A percentile compares a stretch with the other conserved stretches of the same genome.
Evolutionary conservation across 2,113 vertebrate genomes (phyloP).

Genomic region (Psilopsiagon aurifrons): DNA sequence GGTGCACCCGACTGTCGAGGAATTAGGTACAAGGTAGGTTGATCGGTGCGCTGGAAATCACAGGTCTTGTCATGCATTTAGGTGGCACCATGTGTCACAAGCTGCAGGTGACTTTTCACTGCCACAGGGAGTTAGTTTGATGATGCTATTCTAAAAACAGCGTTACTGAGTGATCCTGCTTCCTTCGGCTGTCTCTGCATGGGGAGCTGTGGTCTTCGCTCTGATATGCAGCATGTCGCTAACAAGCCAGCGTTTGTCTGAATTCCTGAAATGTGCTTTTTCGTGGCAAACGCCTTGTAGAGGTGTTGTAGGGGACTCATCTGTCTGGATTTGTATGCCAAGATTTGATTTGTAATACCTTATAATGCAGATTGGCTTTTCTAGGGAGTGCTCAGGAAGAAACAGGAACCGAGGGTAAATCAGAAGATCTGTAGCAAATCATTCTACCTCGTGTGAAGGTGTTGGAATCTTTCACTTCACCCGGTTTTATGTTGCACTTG

Average conservation of each 20-base stretch:
- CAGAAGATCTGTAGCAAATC: neutral
- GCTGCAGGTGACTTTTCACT: neutral
- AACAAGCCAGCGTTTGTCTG: neutral
- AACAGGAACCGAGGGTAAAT: neutral
- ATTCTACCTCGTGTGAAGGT: neutral
- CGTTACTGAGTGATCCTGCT: neutral
- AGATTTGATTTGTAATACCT: neutral
- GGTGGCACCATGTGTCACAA: neutral
- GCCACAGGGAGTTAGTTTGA: neutral
- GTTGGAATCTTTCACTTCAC: neutral
- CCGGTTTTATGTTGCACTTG: neutral
- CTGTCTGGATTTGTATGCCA: fast-evolving
- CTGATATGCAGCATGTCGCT: fast-evolving
- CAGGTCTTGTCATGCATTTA: neutral
- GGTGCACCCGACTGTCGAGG: fast-evolving
- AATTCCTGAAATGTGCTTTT: neutral
- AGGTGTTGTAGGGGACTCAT: neutral
- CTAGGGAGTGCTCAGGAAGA: fast-evolving
- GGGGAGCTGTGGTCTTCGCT: neutral
- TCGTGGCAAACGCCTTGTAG: neutral
- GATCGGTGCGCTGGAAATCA: neutral
- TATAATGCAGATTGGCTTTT: neutral
- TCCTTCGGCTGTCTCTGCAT: neutral
- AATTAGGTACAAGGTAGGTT: neutral
- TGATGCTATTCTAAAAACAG: neutral